Evolutionary conservation across 2,797 vertebrate species (phyloP), one percentile per base, ranked within the genome.

Genomic region (Dallia pectoralis): DNA sequence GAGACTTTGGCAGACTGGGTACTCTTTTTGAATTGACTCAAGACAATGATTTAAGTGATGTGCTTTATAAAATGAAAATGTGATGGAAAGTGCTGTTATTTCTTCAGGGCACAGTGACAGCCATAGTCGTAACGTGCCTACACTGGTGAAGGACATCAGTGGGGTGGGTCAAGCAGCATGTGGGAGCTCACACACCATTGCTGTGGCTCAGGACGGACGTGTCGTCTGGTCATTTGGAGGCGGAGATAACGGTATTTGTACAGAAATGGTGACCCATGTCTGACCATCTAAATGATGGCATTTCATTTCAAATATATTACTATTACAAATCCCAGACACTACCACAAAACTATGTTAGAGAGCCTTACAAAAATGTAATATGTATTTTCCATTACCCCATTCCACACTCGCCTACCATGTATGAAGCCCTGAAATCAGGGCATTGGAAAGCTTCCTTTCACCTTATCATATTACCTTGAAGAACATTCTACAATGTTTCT

Each of bases 181-280:
- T 48, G 88, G 88, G n/a, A 90, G 88, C 78, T 90, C 88, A 11
- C 88, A 90, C 83, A 90, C 87, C 33, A 85, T 90, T 0, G 88
- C 86, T 3, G 86, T 90, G 77, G 83, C 88, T 63, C 88, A 87
- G 75, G 88, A 90, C 64, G 88, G 88, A 44, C 85, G 87, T 18
- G 81, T 86, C 8, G 87, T 88, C 30, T 90, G 88, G 88, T 90
- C 88, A 1, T 90, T 90, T 3, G 88, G 88, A 71, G 88, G 88
- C 36, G 88, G 88, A 66, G 88, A 90, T 75, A 90, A 90, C n/a
- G 88, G 88, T 90, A 75, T 47, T 70, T 29, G n/a, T 22, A 30
- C 63, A 11, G 6, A 25, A 0, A 49, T 56, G 51, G n/a, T 22
- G n/a, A 53, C 51, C 51, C 16, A n/a, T 19, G 51, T n/a, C 53